Base-by-base conservation (phyloP, 2,113 vertebrate genomes). In the Tachycineta bicolor region DNA sequence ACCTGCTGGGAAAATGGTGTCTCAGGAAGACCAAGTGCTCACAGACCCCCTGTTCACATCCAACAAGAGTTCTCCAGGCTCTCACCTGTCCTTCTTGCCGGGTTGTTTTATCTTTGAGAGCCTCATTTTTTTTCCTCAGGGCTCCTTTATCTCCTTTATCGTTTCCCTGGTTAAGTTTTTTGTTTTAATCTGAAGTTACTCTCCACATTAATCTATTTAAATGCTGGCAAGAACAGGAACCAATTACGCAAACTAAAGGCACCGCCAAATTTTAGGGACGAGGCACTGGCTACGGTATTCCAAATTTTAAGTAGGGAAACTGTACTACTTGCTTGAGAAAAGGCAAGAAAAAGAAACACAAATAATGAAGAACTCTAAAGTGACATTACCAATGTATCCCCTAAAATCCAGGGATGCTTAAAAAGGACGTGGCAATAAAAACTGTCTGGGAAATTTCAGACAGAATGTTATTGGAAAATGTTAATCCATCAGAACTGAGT, bases 391-490 rank as follows among this genome's bases (percentile, higher is more conserved):
- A 39, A 64, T 1, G 41, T 4, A 70, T 4, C 59, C 64, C 69
- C 70, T 56, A 13, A 84, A 89, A 78, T 2, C 11, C 60, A 87
- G 47, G 33, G 87, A 91, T 81, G 80, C 67, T 83, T 69, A 23
- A 31, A 80, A 87, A 84, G 87, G 87, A 87, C 46, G 65, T 56
- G 74, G 87, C 33, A 84, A 82, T 44, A 77, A 94, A 81, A 96
- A 56, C 60, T 37, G 64, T 43, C 93, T 64, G 90, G 78, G 87
- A 89, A 84, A 33, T 37, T 52, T 74, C 5, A 94, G 87, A 64
- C 64, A 75, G 56, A 79, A 55, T 33, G 60, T 92, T 87, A 60
- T 34, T 84, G 92, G 93, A 95, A 96, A 93, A 95, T 44, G 33
- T 89, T 70, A 75, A 89, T 70, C 69, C 77, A 49, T 79, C 60